Conservation (phyloP, 2,888 invertebrate species). For the Cistogaster globosa region DNA sequence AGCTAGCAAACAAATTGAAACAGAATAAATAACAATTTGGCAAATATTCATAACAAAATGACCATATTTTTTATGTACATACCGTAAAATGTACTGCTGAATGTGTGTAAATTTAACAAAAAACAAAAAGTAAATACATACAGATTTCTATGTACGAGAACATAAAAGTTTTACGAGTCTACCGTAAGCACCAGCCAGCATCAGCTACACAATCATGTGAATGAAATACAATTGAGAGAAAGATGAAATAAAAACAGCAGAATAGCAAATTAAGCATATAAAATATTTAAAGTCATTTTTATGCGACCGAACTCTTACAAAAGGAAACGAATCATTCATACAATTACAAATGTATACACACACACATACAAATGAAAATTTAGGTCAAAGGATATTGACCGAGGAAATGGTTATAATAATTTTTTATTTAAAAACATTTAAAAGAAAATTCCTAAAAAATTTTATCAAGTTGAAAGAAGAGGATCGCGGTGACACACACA, state of each 20-base stretch:
- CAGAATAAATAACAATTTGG: constrained; percentile 57
- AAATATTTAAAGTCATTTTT: constrained; percentile 39
- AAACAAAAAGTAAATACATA: neutral
- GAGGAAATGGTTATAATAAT: constrained; percentile 71
- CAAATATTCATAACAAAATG: constrained; percentile 60
- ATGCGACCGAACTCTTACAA: constrained; percentile 34
- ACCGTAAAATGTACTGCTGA: neutral
- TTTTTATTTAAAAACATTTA: constrained; percentile 10
- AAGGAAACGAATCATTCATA: constrained; percentile 43
- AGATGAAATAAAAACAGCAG: constrained; percentile 39
- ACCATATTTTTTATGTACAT: constrained; percentile 39
- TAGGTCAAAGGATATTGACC: constrained; percentile 82
- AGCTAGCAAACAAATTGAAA: constrained; percentile 27
- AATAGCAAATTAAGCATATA: constrained; percentile 63
- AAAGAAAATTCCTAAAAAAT: constrained; percentile 10
- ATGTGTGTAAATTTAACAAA: neutral
- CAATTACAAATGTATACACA: constrained; percentile 73
- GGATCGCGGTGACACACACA: neutral
- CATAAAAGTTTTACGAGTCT: constrained; percentile 64
- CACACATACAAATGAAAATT: constrained; percentile 74
- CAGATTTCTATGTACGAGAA: constrained; percentile 3
- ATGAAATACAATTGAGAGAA: constrained; percentile 46
- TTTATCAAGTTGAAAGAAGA: constrained; percentile 13
- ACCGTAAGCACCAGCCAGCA: constrained; percentile 47
- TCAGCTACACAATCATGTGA: constrained; percentile 58